Evolutionary conservation across 92 coral and sea anemone species (phyloP), one percentile per base, ranked within the genome.

Genomic region (Hydrozoanthus gracilis): DNA sequence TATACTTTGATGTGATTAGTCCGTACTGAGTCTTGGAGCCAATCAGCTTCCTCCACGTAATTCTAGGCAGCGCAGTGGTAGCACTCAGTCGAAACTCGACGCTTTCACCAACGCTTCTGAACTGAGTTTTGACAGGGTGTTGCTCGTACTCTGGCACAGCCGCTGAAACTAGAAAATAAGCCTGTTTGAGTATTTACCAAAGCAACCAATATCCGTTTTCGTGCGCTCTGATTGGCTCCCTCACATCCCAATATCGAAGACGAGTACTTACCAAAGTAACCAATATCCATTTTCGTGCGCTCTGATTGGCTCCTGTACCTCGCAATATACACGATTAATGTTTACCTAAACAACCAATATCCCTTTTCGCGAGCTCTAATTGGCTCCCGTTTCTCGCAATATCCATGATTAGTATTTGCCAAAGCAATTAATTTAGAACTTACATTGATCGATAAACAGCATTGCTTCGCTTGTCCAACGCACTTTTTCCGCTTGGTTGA

Each of bases 1-100:
- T 50, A 11, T 80, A 60, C 85, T 46, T 52, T 48, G 85, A 73
- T 65, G 74, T 64, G 18, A 65, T n/a, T 47, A 74, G 85, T 18
- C 61, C 75, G 18, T 80, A 47, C 51, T 12, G 4, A 8, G 10
- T 8, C 10, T 65, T 12, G 12, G 62, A 12, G 0, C 51, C 48
- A 76, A 9, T 11, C 15, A 52, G 5, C 39, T 76, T 79, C 64
- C 84, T 79, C 84, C 84, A 79, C 17, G 8, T 64, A 8, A 79
- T 62, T 50, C 46, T 79, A 12, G 84, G 84, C 56, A 39, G 14
- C 39, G 46, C 72, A 8, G 12, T 44, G 9, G 73, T 79, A 10
- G 73, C 84, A 7, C 44, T 46, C 15, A 79, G 73, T 8, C 12
- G 48, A 47, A 79, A 64, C 16, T 62, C 7, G 8, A 79, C 84